Conservation (phyloP, 64 coral and sea anemone genomes). For the Exaiptasia diaphana region DNA sequence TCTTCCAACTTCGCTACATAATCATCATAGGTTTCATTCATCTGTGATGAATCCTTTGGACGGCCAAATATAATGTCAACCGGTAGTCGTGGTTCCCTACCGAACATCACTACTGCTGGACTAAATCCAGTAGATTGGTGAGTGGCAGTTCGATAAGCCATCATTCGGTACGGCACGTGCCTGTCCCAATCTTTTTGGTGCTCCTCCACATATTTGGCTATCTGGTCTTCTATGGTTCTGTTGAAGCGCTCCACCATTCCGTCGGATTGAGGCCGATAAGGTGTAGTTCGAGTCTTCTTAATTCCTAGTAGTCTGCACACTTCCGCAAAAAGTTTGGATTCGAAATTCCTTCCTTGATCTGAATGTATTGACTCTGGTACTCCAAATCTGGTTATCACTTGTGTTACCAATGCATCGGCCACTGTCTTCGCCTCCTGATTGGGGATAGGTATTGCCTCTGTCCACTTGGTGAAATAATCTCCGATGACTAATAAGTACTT, state of each 20-base stretch:
- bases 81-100: too few species aligned
- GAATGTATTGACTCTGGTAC: constrained; percentile 6
- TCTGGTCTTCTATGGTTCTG: neutral
- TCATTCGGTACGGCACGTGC: constrained; percentile 13
- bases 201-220: constrained; percentile 34
- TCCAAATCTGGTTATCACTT: constrained; percentile 29
- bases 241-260: constrained; percentile 52
- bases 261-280: constrained; percentile 18
- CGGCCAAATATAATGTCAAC: too few species aligned
- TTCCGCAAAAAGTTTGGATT: constrained; percentile 44
- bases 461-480: constrained; percentile 62
- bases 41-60: too few species aligned
- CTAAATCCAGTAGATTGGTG: neutral
- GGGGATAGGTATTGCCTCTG: constrained; percentile 25
- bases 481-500: constrained; percentile 29
- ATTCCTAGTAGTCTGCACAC: constrained; percentile 5
- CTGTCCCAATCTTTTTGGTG: constrained; percentile 33
- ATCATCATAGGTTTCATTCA: too few species aligned
- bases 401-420: constrained; percentile 11
- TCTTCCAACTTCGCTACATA: too few species aligned
- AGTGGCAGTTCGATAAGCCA: constrained; percentile 30
- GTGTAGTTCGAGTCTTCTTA: constrained; percentile 27
- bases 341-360: constrained; percentile 47
- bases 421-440: constrained; percentile 42
- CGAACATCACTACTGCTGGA: neutral